These are phyloP conservation scores for Ephydatia muelleri DNA, from an alignment of 37 sponge, comb jelly and placozoan genomes.

Conservation along the genomic window DNA sequence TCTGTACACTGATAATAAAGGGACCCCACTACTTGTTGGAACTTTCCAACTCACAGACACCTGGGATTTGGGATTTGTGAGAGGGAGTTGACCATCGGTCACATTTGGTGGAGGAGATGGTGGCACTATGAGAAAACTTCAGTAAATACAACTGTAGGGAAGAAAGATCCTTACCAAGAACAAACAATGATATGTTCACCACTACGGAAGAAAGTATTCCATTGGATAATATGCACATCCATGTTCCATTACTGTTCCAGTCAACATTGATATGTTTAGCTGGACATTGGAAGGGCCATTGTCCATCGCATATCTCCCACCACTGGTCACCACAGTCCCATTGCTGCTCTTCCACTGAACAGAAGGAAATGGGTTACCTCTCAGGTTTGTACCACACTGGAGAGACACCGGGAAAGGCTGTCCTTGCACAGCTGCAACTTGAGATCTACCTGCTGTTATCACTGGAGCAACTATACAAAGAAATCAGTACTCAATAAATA, in stretches of 20 bases:
- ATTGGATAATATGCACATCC: conserved; percentile 10
- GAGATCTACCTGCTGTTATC: not conserved
- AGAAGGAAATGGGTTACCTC: conserved; percentile 15
- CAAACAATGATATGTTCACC: not conserved
- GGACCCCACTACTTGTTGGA: too few relatives aligned
- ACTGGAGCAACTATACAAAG: conserved; percentile 9
- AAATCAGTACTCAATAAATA: not conserved
- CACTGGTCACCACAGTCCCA: not conserved
- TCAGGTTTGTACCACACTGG: conserved; percentile 25
- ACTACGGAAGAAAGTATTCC: not conserved
- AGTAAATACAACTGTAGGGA: not conserved
- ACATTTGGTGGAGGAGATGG: not conserved
- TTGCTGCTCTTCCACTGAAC: conserved; percentile 22
- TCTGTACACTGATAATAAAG: too few relatives aligned
- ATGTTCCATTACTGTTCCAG: conserved; percentile 8
- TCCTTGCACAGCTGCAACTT: not conserved
- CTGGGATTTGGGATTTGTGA: too few relatives aligned
- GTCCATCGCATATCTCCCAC: not conserved
- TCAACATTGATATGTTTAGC: conserved; percentile 5
- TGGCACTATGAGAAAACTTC: not conserved
- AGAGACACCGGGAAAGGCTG: not conserved
- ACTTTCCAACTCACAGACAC: too few relatives aligned
- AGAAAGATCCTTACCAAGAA: not conserved
- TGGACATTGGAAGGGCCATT: conserved; percentile 10
- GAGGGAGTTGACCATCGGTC: not conserved